Percentiles rank a stretch among this genome's conserved stretches.
Evolutionary conservation across 1,140 invertebrate genomes (phyloP).

Genomic region (Sarcophaga bullata): DNA sequence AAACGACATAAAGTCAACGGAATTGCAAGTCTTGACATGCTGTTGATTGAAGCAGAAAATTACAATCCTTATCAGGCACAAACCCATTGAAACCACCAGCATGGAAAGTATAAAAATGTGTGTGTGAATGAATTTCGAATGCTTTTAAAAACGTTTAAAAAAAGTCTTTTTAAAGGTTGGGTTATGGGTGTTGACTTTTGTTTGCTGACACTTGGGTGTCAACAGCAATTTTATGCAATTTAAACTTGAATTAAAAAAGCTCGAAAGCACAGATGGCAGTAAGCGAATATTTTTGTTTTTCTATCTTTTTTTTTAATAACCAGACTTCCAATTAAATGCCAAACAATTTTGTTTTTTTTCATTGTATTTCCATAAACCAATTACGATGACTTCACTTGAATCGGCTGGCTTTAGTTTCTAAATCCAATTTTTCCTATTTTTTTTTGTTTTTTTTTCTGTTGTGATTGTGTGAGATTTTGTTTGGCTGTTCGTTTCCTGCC

Average conservation of each 20-base stretch:
- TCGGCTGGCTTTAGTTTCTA: neutral
- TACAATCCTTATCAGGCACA: slow-evolving; percentile 19
- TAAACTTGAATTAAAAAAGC: neutral
- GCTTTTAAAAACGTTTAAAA: too few relatives aligned
- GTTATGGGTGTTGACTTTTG: neutral
- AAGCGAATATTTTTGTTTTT: neutral
- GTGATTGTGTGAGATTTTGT: neutral
- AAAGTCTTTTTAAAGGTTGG: too few relatives aligned
- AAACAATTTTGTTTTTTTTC: slow-evolving; percentile 1
- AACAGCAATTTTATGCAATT: slow-evolving; percentile 25
- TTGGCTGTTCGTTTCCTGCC: neutral
- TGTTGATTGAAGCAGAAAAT: slow-evolving; percentile 22
- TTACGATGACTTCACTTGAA: neutral
- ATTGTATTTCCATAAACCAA: neutral
- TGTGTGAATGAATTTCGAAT: too few relatives aligned
- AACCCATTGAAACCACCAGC: neutral
- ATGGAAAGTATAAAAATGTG: too few relatives aligned
- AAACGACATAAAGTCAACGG: too few relatives aligned
- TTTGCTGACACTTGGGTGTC: slow-evolving; percentile 29
- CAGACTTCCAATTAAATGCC: neutral
- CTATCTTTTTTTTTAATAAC: neutral
- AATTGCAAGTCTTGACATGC: neutral
- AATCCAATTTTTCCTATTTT: neutral
- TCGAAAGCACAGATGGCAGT: neutral
- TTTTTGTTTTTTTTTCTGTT: too few relatives aligned